These are phyloP conservation scores for Unio delphinus DNA, from an alignment of 2,888 invertebrate genomes.

Conservation along the genomic window DNA sequence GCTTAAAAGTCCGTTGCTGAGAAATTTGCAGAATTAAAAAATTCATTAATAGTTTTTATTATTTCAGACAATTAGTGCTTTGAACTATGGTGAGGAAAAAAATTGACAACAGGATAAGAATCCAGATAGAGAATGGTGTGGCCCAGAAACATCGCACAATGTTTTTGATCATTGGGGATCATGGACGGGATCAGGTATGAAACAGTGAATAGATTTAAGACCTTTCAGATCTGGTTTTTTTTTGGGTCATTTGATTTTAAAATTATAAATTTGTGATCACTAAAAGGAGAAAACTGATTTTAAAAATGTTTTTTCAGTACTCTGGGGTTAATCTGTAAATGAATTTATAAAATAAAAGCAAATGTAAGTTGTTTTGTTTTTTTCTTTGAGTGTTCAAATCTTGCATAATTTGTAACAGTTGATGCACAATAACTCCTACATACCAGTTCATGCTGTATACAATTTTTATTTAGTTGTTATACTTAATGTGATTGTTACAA, in stretches of 20 bases:
- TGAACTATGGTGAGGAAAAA: conserved; percentile 77
- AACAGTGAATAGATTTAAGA: background rate
- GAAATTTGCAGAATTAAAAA: too few species aligned
- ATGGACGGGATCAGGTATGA: conserved; percentile 91
- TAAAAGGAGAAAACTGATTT: background rate
- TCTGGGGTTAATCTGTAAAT: too few species aligned
- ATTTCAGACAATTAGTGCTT: background rate
- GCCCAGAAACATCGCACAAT: conserved; percentile 90
- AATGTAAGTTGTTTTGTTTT: too few species aligned
- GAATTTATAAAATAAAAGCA: too few species aligned
- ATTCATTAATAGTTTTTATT: background rate
- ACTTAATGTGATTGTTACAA: too few species aligned
- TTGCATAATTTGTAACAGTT: too few species aligned
- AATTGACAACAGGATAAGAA: conserved; percentile 95
- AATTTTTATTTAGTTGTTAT: too few species aligned
- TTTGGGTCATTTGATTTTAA: background rate
- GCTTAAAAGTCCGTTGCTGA: too few species aligned
- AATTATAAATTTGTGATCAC: background rate
- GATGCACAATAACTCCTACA: too few species aligned
- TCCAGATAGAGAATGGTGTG: conserved; percentile 97
- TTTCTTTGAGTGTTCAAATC: too few species aligned
- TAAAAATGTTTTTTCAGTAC: background rate
- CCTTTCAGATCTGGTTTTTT: background rate
- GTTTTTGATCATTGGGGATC: conserved; percentile 96
- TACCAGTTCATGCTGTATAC: too few species aligned